Evolutionary conservation across 2,888 invertebrate species (phyloP).

Genomic region (Aspidiotus rigidus): DNA sequence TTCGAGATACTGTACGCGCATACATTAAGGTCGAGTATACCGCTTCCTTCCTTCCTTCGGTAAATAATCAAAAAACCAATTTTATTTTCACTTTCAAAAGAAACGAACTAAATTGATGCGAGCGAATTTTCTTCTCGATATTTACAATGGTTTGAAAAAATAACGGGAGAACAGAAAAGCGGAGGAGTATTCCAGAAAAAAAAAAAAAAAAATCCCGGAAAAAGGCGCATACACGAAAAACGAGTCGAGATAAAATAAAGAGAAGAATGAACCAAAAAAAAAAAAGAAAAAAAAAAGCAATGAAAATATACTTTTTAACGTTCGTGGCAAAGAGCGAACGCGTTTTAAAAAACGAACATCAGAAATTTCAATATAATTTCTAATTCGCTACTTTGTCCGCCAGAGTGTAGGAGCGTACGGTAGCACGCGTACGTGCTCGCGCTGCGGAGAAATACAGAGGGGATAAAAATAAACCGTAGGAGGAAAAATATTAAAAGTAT

Average conservation of each 20-base stretch:
- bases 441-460: not conserved
- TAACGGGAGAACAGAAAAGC: not conserved
- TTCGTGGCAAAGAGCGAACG: slow-evolving; percentile 8
- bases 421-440: not conserved
- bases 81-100: no score
- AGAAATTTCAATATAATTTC: not conserved
- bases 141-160: slow-evolving; percentile 1
- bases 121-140: not conserved
- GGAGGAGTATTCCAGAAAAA: slow-evolving; percentile 15
- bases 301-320: slow-evolving; percentile 22
- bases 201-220: slow-evolving; percentile 19
- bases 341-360: not conserved
- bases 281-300: slow-evolving; percentile 23
- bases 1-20: no score
- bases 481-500: slow-evolving; percentile 31
- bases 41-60: no score
- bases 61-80: no score
- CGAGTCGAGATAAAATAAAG: not conserved
- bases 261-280: slow-evolving; percentile 11
- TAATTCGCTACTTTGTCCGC: not conserved
- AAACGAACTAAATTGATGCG: not conserved
- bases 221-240: slow-evolving; percentile 12
- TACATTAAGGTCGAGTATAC: no score
- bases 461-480: slow-evolving; percentile 11
- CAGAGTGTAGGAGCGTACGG: slow-evolving; percentile 5